A percentile compares a stretch with the other conserved stretches of the same genome.
Evolutionary conservation across 2,888 invertebrate genomes (phyloP).

Genomic region (Dolichomitus sp.): DNA sequence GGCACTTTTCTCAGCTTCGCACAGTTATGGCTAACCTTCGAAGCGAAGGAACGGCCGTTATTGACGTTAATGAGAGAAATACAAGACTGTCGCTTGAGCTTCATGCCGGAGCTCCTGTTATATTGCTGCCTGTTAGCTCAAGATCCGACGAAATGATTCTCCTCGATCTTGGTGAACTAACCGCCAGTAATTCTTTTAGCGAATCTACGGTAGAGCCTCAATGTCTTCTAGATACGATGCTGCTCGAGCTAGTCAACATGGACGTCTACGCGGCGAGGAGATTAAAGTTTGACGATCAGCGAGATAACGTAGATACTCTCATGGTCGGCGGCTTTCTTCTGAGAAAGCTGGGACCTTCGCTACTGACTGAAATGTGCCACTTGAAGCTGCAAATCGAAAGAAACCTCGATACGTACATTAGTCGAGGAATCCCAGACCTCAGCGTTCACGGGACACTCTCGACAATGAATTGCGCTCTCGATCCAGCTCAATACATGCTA

Average conservation of each 20-base stretch:
- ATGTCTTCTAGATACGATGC: slow-evolving; percentile 92
- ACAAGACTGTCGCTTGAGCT: slow-evolving; percentile 89
- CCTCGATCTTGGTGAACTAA: slow-evolving; percentile 93
- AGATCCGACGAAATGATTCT: slow-evolving; percentile 92
- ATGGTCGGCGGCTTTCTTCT: slow-evolving; percentile 87
- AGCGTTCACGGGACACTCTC: slow-evolving; percentile 95
- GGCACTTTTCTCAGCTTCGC: slow-evolving; percentile 94
- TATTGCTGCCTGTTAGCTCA: slow-evolving; percentile 95
- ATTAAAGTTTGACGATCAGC: slow-evolving; percentile 74
- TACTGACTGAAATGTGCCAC: slow-evolving; percentile 94
- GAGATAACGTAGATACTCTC: slow-evolving; percentile 74
- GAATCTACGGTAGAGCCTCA: slow-evolving; percentile 88
- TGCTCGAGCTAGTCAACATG: slow-evolving; percentile 92
- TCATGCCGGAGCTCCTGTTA: slow-evolving; percentile 93
- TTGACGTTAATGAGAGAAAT: slow-evolving; percentile 82
- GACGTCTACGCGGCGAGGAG: slow-evolving; percentile 91
- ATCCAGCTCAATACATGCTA: slow-evolving; percentile 95
- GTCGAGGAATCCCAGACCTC: slow-evolving; percentile 90
- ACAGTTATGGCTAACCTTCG: slow-evolving; percentile 91
- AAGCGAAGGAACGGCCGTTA: slow-evolving; percentile 89
- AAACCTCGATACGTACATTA: slow-evolving; percentile 90
- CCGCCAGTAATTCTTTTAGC: slow-evolving; percentile 92
- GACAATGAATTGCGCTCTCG: slow-evolving; percentile 93
- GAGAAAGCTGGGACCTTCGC: slow-evolving; percentile 89
- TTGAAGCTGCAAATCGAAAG: slow-evolving; percentile 93